A percentile compares a stretch with the other conserved stretches of the same genome.
Conservation (phyloP, 2,888 invertebrate species). For the Thera obeliscata region DNA sequence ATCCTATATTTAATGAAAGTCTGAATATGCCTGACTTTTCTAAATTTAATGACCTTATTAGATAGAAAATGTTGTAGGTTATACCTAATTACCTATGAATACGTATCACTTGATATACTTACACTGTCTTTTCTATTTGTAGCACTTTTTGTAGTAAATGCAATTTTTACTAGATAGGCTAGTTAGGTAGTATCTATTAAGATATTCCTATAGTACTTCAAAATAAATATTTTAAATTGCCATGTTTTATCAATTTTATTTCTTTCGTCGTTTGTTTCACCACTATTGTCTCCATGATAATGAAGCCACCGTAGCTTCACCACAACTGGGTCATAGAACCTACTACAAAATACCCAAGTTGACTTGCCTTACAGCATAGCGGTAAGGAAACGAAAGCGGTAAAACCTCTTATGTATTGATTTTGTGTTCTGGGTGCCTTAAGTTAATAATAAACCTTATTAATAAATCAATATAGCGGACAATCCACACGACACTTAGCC, state of each 20-base stretch:
- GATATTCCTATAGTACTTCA: constrained; percentile 32
- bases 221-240: constrained; percentile 22
- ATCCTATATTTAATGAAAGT: constrained; percentile 31
- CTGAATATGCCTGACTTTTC: constrained; percentile 36
- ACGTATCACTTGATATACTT: constrained; percentile 30
- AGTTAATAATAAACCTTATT: no score
- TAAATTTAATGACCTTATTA: constrained; percentile 29
- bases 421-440: no score
- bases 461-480: no score
- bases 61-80: constrained; percentile 27
- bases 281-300: background rate
- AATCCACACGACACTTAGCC: no score
- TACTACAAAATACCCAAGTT: no score
- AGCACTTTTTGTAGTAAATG: constrained; percentile 41
- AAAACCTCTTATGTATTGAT: no score
- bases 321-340: no score
- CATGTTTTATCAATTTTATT: background rate
- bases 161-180: constrained; percentile 26
- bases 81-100: constrained; percentile 26
- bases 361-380: no score
- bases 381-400: no score
- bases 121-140: constrained; percentile 36
- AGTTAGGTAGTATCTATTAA: background rate
- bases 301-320: background rate
- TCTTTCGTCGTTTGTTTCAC: background rate